Conservation (phyloP, 2,797 vertebrate species). For the Myripristis murdjan region DNA sequence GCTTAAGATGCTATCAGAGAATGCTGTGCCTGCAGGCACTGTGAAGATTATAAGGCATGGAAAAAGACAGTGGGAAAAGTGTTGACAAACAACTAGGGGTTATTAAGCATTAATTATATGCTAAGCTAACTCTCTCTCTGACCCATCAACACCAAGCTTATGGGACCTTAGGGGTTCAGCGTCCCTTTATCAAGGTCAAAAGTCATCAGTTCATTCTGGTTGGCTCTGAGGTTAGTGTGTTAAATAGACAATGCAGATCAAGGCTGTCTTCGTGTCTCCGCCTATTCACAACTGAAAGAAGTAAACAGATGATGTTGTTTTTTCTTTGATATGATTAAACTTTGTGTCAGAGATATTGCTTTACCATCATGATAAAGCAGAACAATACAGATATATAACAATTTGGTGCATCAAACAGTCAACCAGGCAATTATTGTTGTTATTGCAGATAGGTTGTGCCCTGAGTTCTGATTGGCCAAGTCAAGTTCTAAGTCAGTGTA, state of each 20-base stretch:
- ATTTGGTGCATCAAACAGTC: background rate
- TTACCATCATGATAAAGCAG: background rate
- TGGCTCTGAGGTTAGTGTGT: conserved; percentile 64
- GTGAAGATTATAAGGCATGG: conserved; percentile 85
- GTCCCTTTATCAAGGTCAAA: conserved; percentile 86
- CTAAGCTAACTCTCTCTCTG: conserved; percentile 84
- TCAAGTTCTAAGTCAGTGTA: no score
- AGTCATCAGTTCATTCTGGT: conserved; percentile 80
- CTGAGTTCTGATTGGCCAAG: no score
- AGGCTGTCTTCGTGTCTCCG: conserved; percentile 34
- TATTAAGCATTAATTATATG: conserved; percentile 90
- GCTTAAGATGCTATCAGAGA: conserved; percentile 88
- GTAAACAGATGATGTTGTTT: conserved; percentile 35
- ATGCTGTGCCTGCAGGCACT: conserved; percentile 85
- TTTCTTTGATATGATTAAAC: conserved; percentile 31
- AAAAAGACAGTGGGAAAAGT: conserved; percentile 81
- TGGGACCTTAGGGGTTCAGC: conserved; percentile 80
- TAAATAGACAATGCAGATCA: conserved; percentile 64
- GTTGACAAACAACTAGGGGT: conserved; percentile 89
- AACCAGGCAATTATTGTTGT: background rate
- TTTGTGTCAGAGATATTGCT: background rate
- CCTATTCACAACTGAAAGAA: conserved; percentile 43
- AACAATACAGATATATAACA: conserved; percentile 20
- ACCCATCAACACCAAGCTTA: conserved; percentile 82
- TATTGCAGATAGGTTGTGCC: no score